Conservation (phyloP, 64 coral and sea anemone species). For the Pocillopora verrucosa region DNA sequence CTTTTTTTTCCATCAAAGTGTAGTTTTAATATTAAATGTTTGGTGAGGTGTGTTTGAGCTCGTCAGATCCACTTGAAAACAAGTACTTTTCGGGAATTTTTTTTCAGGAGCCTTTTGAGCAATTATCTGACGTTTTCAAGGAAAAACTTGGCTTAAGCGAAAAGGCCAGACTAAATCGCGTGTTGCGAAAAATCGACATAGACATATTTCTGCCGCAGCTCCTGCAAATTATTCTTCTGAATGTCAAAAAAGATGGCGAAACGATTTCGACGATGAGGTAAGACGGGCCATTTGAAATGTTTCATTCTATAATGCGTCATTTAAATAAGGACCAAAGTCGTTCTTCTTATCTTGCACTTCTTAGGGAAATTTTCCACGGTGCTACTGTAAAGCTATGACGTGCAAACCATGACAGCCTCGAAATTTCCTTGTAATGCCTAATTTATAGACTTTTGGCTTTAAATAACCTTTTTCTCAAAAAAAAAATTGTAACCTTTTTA, state of each 20-base stretch:
- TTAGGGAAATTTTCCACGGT: too few species aligned
- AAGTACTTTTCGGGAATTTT: not conserved
- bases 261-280: slow-evolving; percentile 44
- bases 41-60: too few species aligned
- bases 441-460: too few species aligned
- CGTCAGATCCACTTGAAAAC: too few species aligned
- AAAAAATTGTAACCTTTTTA: too few species aligned
- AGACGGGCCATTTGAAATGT: not conserved
- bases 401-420: too few species aligned
- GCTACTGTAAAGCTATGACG: not conserved
- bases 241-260: slow-evolving; percentile 44
- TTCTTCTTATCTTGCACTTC: too few species aligned
- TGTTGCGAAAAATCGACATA: slow-evolving; percentile 60
- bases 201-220: slow-evolving; percentile 48
- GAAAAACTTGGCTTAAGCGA: not conserved
- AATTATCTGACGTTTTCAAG: slow-evolving; percentile 43
- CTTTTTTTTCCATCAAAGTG: not conserved
- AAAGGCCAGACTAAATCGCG: slow-evolving; percentile 6
- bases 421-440: too few species aligned
- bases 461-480: too few species aligned
- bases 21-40: too few species aligned
- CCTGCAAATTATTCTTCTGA: slow-evolving; percentile 42
- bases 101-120: slow-evolving; percentile 66
- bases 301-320: too few species aligned
- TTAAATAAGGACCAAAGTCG: too few species aligned